phyloP scores from a whole-genome alignment of 2,888 invertebrate species.

The Elysia crispata region DNA sequence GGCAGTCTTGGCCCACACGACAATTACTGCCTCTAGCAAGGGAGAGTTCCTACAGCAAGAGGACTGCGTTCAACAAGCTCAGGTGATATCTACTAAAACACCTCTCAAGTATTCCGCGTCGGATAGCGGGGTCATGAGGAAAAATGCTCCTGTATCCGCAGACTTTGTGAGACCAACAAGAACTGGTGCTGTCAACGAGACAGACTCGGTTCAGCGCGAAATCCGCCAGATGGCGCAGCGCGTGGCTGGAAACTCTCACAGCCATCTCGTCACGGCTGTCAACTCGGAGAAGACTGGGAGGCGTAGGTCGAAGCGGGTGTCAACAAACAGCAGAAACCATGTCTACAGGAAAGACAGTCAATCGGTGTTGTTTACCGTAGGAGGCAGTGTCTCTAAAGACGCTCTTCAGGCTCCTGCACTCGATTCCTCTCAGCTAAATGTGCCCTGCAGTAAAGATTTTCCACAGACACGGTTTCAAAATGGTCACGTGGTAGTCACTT shows the following conservation, averaged over 20 bases:
- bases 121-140: too few relatives aligned
- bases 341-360: too few relatives aligned
- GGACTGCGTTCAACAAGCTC: conserved; percentile 23
- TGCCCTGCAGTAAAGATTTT: too few relatives aligned
- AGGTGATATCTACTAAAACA: conserved; percentile 35
- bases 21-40: not conserved
- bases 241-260: not conserved
- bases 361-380: too few relatives aligned
- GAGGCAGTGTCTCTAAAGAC: too few relatives aligned
- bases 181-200: not conserved
- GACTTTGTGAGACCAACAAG: not conserved
- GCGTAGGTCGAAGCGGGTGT: not conserved
- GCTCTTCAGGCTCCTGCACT: too few relatives aligned
- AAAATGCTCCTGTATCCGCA: not conserved
- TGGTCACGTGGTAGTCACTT: too few relatives aligned
- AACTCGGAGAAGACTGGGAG: not conserved
- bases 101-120: conserved; percentile 45
- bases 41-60: not conserved
- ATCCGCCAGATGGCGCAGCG: conserved; percentile 23
- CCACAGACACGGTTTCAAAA: too few relatives aligned
- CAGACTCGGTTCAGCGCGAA: not conserved
- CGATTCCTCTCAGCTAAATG: too few relatives aligned
- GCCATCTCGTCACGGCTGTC: too few relatives aligned
- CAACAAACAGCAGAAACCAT: not conserved
- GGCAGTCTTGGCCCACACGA: not conserved